Evolutionary conservation across 2,113 vertebrate species (phyloP).

Genomic region (Grammomys dolichurus): DNA sequence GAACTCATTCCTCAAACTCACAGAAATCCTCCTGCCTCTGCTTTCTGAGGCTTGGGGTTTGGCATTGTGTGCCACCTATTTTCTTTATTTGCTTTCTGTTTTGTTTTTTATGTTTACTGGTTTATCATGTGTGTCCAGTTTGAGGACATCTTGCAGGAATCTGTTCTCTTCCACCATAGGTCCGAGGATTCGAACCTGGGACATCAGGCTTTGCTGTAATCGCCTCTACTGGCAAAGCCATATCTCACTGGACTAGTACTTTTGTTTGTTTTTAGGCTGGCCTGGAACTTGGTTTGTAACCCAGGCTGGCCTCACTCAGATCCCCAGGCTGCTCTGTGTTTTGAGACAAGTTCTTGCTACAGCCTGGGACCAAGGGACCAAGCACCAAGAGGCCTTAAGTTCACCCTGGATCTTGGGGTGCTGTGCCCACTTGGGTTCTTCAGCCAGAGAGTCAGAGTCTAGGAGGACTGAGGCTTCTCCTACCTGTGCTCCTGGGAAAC

Average conservation of each 20-base stretch:
- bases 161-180: not conserved
- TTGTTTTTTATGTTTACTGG: not conserved
- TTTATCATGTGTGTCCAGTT: too few relatives aligned
- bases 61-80: not conserved
- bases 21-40: too few relatives aligned
- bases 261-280: too few relatives aligned
- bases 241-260: not conserved
- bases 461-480: not conserved
- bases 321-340: not conserved
- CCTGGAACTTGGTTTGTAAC: not conserved
- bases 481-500: not conserved
- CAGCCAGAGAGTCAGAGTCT: not conserved
- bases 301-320: not conserved
- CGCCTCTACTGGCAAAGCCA: accelerated
- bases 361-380: too few relatives aligned
- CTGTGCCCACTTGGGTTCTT: not conserved
- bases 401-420: not conserved
- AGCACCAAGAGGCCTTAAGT: too few relatives aligned
- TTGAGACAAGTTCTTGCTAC: not conserved
- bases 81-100: not conserved
- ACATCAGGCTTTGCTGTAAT: not conserved
- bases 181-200: not conserved
- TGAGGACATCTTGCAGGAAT: not conserved
- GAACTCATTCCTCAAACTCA: too few relatives aligned
- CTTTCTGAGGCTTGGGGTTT: too few relatives aligned